Evolutionary conservation across 2,888 invertebrate species (phyloP).

Genomic region (Eupithecia vulgata): DNA sequence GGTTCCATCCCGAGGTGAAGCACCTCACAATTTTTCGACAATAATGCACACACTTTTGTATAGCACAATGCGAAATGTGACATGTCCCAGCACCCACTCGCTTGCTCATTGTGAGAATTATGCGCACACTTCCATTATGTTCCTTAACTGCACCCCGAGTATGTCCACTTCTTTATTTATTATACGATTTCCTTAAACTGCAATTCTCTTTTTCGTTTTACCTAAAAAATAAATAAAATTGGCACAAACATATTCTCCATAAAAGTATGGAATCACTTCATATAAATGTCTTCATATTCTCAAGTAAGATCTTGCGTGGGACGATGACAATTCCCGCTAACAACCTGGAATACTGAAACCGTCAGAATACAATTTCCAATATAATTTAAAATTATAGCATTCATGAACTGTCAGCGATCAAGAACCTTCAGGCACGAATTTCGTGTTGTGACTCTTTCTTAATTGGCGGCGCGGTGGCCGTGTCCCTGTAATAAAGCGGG

Average conservation of each 20-base stretch:
- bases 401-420: constrained; percentile 65
- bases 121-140: constrained; percentile 46
- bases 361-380: constrained; percentile 59
- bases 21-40: constrained; percentile 71
- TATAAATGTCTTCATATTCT: constrained; percentile 51
- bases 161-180: constrained; percentile 41
- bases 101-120: constrained; percentile 43
- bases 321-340: constrained; percentile 56
- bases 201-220: constrained; percentile 36
- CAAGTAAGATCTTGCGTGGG: constrained; percentile 54
- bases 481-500: constrained; percentile 38
- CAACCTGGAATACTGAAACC: constrained; percentile 52
- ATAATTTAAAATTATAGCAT: constrained; percentile 71
- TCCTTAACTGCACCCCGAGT: constrained; percentile 41
- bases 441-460: constrained; percentile 68
- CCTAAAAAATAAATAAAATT: constrained; percentile 40
- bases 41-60: constrained; percentile 61
- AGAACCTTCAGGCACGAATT: constrained; percentile 63
- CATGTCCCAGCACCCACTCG: constrained; percentile 47
- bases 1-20: constrained; percentile 65
- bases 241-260: constrained; percentile 23
- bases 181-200: constrained; percentile 41
- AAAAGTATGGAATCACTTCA: constrained; percentile 36
- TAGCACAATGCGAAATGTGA: constrained; percentile 50
- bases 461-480: constrained; percentile 70